Conservation (phyloP, 2,797 vertebrate genomes). For the Lithobates sylvaticus region DNA sequence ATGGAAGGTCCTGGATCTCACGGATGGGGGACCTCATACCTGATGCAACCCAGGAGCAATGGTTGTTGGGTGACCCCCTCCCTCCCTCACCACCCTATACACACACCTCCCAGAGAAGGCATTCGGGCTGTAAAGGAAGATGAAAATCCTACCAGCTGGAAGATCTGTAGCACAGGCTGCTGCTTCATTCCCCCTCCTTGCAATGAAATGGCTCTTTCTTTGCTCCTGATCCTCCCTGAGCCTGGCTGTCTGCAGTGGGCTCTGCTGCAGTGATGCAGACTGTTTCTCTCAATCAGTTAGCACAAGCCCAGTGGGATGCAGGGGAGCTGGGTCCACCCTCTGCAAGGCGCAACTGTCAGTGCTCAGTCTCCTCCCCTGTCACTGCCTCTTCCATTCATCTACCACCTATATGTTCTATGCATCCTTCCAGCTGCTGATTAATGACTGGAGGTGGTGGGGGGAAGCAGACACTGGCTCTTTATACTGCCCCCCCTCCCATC, state of each 20-base stretch:
- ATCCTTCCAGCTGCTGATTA: constrained; percentile 3
- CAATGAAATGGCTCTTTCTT: neutral
- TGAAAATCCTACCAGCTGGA: constrained; percentile 40
- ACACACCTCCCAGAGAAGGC: neutral
- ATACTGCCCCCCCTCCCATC: neutral
- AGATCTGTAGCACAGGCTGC: neutral
- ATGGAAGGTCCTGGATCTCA: constrained; percentile 1
- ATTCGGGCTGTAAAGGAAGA: neutral
- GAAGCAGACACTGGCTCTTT: constrained; percentile 20
- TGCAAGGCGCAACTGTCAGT: constrained; percentile 63
- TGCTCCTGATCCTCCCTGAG: neutral
- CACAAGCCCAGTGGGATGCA: constrained; percentile 61
- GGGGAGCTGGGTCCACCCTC: constrained; percentile 51
- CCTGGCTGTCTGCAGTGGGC: constrained; percentile 66
- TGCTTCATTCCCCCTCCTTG: constrained; percentile 1
- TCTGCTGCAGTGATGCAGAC: constrained; percentile 69
- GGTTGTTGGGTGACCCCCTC: no score
- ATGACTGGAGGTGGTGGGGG: neutral
- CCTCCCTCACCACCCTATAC: neutral
- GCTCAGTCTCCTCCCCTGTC: constrained; percentile 57
- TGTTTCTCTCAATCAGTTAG: constrained; percentile 68
- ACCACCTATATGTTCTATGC: constrained; percentile 30
- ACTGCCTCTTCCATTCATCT: constrained; percentile 43
- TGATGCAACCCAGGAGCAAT: constrained; percentile 40
- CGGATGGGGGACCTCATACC: constrained; percentile 23